A percentile compares a stretch with the other conserved stretches of the same genome.
These are phyloP conservation scores for Falco biarmicus DNA, from an alignment of 2,797 vertebrate genomes.

Conservation along the genomic window DNA sequence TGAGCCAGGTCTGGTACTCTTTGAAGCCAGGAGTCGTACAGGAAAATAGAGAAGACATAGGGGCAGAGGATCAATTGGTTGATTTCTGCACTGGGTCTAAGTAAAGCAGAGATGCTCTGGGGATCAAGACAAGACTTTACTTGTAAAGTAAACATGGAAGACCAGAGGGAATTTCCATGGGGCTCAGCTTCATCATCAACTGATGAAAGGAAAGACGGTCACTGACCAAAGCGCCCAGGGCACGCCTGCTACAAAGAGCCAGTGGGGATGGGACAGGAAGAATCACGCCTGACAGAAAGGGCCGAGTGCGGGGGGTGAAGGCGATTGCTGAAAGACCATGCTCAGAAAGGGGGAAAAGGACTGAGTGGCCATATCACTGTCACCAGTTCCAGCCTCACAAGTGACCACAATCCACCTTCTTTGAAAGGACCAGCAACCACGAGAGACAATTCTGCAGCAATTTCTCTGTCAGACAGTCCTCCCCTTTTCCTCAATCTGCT, in stretches of 20 bases:
- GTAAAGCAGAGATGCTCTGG: neutral
- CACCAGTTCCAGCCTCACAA: neutral
- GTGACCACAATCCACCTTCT: neutral
- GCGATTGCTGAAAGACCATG: fast-evolving
- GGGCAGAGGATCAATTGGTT: neutral
- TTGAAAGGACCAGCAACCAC: neutral
- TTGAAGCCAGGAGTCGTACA: neutral
- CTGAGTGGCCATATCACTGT: neutral
- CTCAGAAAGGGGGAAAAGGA: neutral
- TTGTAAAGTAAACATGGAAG: neutral
- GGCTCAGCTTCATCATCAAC: neutral
- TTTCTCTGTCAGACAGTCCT: neutral
- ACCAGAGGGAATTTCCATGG: neutral
- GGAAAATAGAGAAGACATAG: neutral
- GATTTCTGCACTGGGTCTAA: neutral
- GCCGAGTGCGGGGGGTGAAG: neutral
- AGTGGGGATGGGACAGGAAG: neutral
- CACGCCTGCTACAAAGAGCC: neutral
- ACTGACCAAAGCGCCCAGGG: neutral
- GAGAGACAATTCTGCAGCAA: neutral
- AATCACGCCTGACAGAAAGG: neutral
- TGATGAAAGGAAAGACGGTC: neutral
- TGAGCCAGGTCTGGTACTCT: neutral
- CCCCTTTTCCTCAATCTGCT: neutral
- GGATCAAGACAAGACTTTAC: neutral